Evolutionary conservation across 1,140 invertebrate species (phyloP).

Genomic region (Acromyrmex charruanus): DNA sequence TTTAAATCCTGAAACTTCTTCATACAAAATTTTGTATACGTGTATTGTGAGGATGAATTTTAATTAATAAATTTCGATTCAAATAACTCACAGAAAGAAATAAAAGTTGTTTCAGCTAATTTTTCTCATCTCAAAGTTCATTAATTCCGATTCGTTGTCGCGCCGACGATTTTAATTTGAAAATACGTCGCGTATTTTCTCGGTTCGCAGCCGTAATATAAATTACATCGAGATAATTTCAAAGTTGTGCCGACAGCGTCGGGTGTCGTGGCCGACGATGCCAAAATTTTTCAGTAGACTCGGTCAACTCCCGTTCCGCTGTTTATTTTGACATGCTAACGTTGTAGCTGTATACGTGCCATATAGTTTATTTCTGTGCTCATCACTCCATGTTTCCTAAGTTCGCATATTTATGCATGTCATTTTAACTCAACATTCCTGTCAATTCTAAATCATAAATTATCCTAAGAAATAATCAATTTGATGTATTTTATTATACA

Average conservation of each 20-base stretch:
- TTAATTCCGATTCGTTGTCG: constrained; percentile 41
- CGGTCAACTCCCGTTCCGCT: constrained; percentile 25
- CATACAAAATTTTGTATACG: background rate
- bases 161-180: constrained; percentile 66
- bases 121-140: constrained; percentile 39
- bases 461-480: background rate
- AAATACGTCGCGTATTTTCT: constrained; percentile 55
- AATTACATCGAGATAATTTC: constrained; percentile 73
- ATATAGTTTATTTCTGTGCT: constrained; percentile 14
- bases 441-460: constrained; percentile 18
- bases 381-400: background rate
- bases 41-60: background rate
- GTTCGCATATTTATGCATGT: background rate
- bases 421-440: constrained; percentile 17
- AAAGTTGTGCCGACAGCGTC: constrained; percentile 58
- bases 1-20: background rate
- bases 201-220: constrained; percentile 63
- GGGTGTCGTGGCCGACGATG: background rate
- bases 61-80: background rate
- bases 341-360: constrained; percentile 1
- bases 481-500: background rate
- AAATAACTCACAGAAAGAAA: background rate
- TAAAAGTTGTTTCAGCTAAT: background rate
- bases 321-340: constrained; percentile 52
- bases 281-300: constrained; percentile 46